Percentiles rank a stretch among this genome's conserved stretches.
These are phyloP conservation scores for human DNA, from an alignment of 2,113 vertebrate species.

Conservation along the genomic window DNA sequence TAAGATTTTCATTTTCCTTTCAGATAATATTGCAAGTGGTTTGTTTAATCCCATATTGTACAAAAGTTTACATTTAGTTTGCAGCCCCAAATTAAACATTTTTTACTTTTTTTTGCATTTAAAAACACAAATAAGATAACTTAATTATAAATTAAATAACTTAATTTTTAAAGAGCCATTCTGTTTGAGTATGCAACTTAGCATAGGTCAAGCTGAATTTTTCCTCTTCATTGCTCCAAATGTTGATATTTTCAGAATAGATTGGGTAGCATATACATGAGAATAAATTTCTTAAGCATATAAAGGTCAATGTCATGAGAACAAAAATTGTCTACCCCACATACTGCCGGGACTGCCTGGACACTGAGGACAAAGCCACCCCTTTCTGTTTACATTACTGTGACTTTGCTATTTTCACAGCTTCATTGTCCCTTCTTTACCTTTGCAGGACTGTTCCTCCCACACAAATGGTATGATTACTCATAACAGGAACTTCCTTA, in stretches of 20 bases:
- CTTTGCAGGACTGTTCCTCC: background rate
- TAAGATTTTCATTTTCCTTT: background rate
- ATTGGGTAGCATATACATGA: background rate
- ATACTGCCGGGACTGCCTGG: no score
- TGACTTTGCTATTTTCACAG: background rate
- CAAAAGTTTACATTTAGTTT: background rate
- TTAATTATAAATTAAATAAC: background rate
- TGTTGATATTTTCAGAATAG: background rate
- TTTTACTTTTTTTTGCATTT: background rate
- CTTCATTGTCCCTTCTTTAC: background rate
- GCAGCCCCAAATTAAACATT: background rate
- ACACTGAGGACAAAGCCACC: no score
- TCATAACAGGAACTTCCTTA: background rate
- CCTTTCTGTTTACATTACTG: accelerated
- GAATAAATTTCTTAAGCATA: background rate
- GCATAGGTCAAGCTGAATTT: background rate
- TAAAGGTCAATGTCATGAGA: background rate
- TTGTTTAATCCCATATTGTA: background rate
- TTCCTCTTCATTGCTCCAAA: background rate
- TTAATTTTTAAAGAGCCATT: background rate
- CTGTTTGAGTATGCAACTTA: background rate
- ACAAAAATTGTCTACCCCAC: background rate
- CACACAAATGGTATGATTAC: background rate
- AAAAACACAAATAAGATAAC: background rate
- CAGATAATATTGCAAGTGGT: background rate